These are phyloP conservation scores for Hetaerina titia DNA, from an alignment of 2,888 invertebrate genomes.

Conservation along the genomic window DNA sequence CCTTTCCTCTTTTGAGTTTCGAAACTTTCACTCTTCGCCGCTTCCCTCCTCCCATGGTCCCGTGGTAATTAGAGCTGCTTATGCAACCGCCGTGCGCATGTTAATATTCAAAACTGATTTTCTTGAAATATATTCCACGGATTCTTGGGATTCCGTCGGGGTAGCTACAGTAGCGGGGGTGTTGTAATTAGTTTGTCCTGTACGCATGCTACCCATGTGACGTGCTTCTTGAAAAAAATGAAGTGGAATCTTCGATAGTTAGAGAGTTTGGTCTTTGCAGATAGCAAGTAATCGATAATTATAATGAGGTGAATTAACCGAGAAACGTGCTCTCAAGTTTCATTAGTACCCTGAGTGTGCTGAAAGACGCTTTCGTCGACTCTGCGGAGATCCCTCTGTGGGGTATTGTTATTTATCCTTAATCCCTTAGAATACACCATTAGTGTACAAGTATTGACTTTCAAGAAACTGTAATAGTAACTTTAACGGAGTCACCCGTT, in stretches of 20 bases:
- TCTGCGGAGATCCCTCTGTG: neutral
- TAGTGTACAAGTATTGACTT: too few relatives aligned
- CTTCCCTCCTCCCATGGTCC: neutral
- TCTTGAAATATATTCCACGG: neutral
- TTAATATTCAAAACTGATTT: conserved; percentile 27
- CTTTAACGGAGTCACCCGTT: too few relatives aligned
- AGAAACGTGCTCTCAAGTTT: neutral
- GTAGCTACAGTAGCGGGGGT: too few relatives aligned
- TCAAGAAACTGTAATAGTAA: too few relatives aligned
- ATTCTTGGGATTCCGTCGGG: neutral
- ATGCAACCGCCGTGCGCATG: neutral
- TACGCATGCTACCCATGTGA: neutral
- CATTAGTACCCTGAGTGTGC: neutral
- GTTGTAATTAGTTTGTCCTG: neutral
- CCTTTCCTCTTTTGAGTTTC: neutral
- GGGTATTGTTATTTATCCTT: neutral
- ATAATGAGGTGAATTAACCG: conserved; percentile 15
- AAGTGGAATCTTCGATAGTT: conserved; percentile 35
- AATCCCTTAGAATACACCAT: neutral
- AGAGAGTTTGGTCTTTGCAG: conserved; percentile 18
- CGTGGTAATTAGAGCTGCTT: neutral
- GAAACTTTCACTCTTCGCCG: neutral
- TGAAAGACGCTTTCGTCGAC: neutral
- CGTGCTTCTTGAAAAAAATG: neutral
- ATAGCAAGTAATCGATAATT: conserved; percentile 32